Percentiles rank a stretch among this genome's conserved stretches.
Evolutionary conservation across 1,140 invertebrate species (phyloP).

Genomic region (Ephestia elutella): DNA sequence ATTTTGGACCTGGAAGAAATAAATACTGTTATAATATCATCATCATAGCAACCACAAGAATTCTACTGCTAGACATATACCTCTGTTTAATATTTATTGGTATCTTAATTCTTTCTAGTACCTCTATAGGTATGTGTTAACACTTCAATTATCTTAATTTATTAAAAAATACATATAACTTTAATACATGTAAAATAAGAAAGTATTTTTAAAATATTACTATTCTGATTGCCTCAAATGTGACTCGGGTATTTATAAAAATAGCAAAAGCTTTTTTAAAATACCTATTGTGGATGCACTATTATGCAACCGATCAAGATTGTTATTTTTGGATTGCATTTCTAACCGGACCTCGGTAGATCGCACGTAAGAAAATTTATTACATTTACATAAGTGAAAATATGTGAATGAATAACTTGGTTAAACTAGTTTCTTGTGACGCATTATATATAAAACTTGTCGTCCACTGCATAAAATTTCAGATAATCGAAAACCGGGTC

Average conservation of each 20-base stretch:
- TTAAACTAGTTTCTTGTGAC: conserved; percentile 40
- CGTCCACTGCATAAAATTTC: not conserved
- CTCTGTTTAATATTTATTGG: too few species aligned
- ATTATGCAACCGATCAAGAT: not conserved
- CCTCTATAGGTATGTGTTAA: too few species aligned
- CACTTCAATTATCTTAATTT: too few species aligned
- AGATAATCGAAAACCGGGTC: not conserved
- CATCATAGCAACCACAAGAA: too few species aligned
- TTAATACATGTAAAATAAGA: too few species aligned
- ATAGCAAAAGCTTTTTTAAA: not conserved
- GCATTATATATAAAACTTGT: not conserved
- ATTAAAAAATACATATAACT: too few species aligned
- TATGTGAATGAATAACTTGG: conserved; percentile 37
- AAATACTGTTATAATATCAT: conserved; percentile 14
- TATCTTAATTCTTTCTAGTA: too few species aligned
- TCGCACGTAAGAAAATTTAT: conserved; percentile 32
- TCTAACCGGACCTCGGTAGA: conserved; percentile 30
- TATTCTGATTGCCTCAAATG: too few species aligned
- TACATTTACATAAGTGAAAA: conserved; percentile 67
- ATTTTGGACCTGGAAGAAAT: conserved; percentile 60
- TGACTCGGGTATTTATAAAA: too few species aligned
- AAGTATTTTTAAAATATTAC: too few species aligned
- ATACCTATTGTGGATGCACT: not conserved
- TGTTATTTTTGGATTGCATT: conserved; percentile 7
- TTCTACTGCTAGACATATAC: too few species aligned